phyloP scores from a whole-genome alignment of 2,113 vertebrate species.

The Oreochromis tanganicae region DNA sequence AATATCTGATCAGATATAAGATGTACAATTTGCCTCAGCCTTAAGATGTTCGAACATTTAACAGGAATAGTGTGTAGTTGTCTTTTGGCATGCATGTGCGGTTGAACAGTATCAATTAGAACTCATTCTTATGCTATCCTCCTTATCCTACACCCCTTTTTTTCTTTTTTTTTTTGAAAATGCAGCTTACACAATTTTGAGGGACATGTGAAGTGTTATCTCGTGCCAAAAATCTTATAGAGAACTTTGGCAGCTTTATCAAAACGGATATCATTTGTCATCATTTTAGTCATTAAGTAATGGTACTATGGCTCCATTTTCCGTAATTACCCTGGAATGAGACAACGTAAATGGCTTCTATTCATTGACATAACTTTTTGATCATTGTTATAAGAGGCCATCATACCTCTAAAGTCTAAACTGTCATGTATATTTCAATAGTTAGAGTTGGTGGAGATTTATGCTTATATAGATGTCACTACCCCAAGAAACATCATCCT shows the following conservation, averaged over 20 bases:
- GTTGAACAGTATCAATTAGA: background rate
- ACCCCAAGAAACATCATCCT: background rate
- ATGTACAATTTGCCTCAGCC: background rate
- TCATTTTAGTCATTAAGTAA: background rate
- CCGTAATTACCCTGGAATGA: background rate
- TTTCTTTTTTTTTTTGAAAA: background rate
- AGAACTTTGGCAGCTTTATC: background rate
- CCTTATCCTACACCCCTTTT: background rate
- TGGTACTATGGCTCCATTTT: background rate
- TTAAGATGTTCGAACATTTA: conserved; percentile 26
- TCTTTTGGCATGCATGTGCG: conserved; percentile 27
- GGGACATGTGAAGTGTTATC: background rate
- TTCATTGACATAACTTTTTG: background rate
- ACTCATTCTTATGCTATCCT: background rate
- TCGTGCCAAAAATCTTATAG: background rate
- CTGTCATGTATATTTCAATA: background rate
- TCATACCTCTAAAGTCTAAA: background rate
- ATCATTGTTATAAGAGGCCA: background rate
- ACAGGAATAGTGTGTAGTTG: conserved; percentile 65
- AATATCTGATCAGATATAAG: conserved; percentile 41
- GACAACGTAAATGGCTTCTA: background rate
- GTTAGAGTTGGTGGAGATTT: background rate
- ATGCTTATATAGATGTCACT: background rate
- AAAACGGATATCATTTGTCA: background rate
- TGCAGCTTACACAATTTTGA: background rate